These are phyloP conservation scores for Synergus itoensis DNA, from an alignment of 2,888 invertebrate species.

Conservation along the genomic window DNA sequence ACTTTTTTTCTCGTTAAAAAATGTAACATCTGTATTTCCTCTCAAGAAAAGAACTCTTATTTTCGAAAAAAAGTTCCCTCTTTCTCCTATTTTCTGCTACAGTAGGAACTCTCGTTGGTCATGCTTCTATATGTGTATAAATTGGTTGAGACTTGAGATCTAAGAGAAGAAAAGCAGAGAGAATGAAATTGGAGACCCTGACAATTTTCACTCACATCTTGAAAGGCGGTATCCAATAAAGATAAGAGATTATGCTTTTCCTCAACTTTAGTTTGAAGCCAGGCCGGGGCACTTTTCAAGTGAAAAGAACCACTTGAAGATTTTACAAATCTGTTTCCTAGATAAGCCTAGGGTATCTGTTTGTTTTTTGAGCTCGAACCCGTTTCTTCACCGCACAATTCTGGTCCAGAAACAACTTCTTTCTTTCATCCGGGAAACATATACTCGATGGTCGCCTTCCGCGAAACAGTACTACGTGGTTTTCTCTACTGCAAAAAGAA, in stretches of 20 bases:
- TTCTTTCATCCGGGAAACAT: conserved; percentile 46
- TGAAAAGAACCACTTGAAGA: background rate
- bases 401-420: conserved; percentile 47
- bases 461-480: conserved; percentile 52
- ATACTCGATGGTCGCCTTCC: conserved; percentile 47
- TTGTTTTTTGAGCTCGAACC: conserved; percentile 44
- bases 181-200: background rate
- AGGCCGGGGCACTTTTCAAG: background rate
- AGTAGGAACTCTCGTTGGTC: background rate
- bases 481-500: conserved; percentile 50
- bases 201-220: background rate
- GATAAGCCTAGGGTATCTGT: background rate
- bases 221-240: background rate
- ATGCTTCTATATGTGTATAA: background rate
- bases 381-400: conserved; percentile 50
- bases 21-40: background rate
- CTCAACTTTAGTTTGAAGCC: background rate
- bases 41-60: no score
- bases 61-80: background rate
- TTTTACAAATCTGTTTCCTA: conserved; percentile 16
- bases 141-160: background rate
- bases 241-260: conserved; percentile 17
- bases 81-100: background rate
- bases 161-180: background rate
- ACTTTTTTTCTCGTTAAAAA: conserved; percentile 1